Base-by-base conservation (phyloP, 2,113 vertebrate genomes). In the Perca fluviatilis region DNA sequence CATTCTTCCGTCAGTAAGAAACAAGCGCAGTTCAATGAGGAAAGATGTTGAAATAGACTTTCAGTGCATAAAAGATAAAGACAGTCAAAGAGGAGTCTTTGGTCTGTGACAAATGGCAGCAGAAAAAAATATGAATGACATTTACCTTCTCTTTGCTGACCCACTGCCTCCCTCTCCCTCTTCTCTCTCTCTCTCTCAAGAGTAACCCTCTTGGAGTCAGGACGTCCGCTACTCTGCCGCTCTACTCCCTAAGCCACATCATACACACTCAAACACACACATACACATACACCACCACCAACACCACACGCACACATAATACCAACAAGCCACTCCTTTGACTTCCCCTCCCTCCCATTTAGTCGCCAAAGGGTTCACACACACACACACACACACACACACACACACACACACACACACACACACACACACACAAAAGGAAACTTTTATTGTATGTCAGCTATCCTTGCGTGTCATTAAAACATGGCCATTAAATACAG, bases 321-420 rank as follows among this genome's bases (percentile, higher is more conserved):
- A 91, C 89, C 74, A 84, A 84, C 74, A 93, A 84, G 79, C 90
- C 94, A 93, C 93, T 93, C 91, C 92, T 87, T 82, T 79, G 36
- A 89, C 91, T 92, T 91, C 92, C 86, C 87, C 84, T 90, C 91
- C 87, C 87, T 91, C 91, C 81, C 88, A 69, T 76, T 91, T 88
- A 81, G 89, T 90, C 88, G 91, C 91, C 84, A 87, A 67, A 79
- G 82, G 77, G 86, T 91, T 79, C 58, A 62, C 57, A 2, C 65
- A 23, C 60, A 25, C 77, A 50, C 82, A 33, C 49, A 56, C 80
- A 66, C 82, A 9, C 76, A 50, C 79, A 21, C 83, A 66, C 82
- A 10, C 75, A 63, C 80, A 58, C 74, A 33, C 65, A 76, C 82
- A 33, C 49, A 56, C 80, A 66, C 82, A 9, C 76, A 50, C 79